Base-by-base conservation (phyloP, 1,140 invertebrate species). In the Lucilia sericata region DNA sequence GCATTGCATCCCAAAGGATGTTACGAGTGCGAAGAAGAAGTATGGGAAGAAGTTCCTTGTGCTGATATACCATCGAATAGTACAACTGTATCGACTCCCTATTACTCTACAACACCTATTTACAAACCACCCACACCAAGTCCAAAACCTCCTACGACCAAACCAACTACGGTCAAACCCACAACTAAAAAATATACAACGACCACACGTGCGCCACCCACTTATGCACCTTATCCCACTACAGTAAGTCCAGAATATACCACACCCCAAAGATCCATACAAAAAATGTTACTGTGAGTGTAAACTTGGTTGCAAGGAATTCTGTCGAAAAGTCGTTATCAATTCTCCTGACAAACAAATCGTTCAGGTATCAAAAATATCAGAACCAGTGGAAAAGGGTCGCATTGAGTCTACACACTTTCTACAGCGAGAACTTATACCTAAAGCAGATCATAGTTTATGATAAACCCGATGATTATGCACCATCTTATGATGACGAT, bases 41-140 rank as follows among this genome's bases (percentile, higher is more conserved):
- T 90, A 34, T 90, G 89, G 89, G 88, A 90, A 25, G 89, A 90
- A 75, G 89, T 90, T 82, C 88, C 89, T 0, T 90, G 89, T 84
- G 88, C 85, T 49, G 86, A 89, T 34, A 84, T 90, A 0, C 42
- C 76, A 21, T 80, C 42, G 14, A 85, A 86, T 42, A 86, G n/a
- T 3, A 84, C 83, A 19, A 84, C 85, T 17, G 76, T 36, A 17
- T 36, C 78, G 49, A 5, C 34, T 2, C 65, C 82, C n/a, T 17
- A 13, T 42, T 34, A 14, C 34, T 83, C 82, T 17, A 1, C 65
- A 13, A 82, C 78, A n/a, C 21, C 82, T 9, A 83, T 74, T 7
- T 49, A 82, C 30, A 21, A 36, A 42, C 74, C 74, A 14, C 81
- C 76, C 1, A 83, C 78, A 3, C 34, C 25, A 51, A 51, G 9